A percentile compares a stretch with the other conserved stretches of the same genome.
These are phyloP conservation scores for Lepidurus couesii DNA, from an alignment of 1,140 invertebrate species.

Conservation along the genomic window DNA sequence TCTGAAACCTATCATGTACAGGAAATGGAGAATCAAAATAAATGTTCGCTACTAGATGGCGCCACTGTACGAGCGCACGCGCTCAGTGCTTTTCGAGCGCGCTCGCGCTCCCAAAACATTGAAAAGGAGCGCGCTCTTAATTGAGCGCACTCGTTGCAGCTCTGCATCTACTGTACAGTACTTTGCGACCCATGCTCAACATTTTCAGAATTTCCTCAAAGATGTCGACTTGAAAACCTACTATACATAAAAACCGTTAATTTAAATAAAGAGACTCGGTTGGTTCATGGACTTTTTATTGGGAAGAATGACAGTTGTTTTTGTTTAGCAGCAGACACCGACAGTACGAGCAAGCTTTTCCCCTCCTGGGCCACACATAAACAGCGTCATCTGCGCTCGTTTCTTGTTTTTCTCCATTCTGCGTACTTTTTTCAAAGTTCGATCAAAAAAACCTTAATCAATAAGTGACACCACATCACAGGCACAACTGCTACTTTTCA, in stretches of 20 bases:
- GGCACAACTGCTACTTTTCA: slow-evolving; percentile 17
- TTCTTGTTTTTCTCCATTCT: background rate
- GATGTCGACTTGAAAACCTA: too few relatives aligned
- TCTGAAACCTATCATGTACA: too few relatives aligned
- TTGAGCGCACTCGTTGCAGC: too few relatives aligned
- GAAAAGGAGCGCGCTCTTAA: too few relatives aligned
- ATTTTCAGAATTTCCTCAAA: too few relatives aligned
- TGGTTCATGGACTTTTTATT: slow-evolving; percentile 16
- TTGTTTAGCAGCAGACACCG: slow-evolving; percentile 14
- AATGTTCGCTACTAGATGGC: too few relatives aligned
- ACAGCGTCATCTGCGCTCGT: background rate
- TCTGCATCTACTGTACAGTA: too few relatives aligned
- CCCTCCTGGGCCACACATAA: background rate
- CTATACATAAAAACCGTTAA: background rate
- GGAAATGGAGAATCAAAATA: too few relatives aligned
- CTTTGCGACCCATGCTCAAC: too few relatives aligned
- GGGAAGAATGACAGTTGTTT: slow-evolving; percentile 15
- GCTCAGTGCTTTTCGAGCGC: too few relatives aligned
- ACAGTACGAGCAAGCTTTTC: background rate
- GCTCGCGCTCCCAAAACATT: too few relatives aligned
- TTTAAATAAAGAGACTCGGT: background rate
- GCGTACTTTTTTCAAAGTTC: background rate
- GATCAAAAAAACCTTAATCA: background rate
- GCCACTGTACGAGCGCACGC: too few relatives aligned
- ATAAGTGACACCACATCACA: background rate